phyloP scores from a whole-genome alignment of 2,797 vertebrate species.

The Malurus splendens region DNA sequence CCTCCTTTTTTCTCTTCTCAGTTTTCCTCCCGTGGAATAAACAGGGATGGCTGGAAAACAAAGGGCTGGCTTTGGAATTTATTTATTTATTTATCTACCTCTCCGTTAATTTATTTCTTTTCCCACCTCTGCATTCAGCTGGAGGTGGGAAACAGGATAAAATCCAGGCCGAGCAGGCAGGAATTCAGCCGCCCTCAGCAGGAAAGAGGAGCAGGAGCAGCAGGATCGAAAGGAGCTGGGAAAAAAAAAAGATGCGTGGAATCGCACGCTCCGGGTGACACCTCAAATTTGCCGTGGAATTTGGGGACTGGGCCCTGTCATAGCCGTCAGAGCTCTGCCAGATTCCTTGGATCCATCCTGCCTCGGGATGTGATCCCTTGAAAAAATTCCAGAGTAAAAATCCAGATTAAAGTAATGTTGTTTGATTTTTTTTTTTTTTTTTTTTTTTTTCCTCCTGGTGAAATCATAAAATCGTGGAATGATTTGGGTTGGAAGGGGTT shows the following conservation, averaged over 20 bases:
- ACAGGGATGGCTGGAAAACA: neutral
- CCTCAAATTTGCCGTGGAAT: neutral
- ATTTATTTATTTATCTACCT: neutral
- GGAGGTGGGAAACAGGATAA: slow-evolving; percentile 16
- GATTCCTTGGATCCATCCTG: neutral
- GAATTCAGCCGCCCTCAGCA: slow-evolving; percentile 52
- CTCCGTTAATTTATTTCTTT: neutral
- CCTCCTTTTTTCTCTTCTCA: neutral
- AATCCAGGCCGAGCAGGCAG: slow-evolving; percentile 33
- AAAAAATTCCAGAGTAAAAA: neutral
- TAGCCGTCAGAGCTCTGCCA: neutral
- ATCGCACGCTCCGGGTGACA: neutral
- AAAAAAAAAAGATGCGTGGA: neutral
- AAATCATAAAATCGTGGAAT: neutral
- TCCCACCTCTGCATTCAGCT: neutral
- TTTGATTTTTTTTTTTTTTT: neutral
- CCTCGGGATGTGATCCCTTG: fast-evolving
- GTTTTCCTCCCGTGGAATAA: neutral
- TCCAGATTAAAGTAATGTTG: fast-evolving
- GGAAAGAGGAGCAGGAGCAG: slow-evolving; percentile 32
- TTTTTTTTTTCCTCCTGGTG: neutral
- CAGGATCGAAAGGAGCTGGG: neutral
- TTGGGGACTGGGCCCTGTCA: neutral
- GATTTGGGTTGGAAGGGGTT: neutral
- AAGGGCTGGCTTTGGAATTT: neutral